These are phyloP conservation scores for Clytia hemisphaerica DNA, from an alignment of 30 jellyfish, hydroid and myxozoan species.

Conservation along the genomic window DNA sequence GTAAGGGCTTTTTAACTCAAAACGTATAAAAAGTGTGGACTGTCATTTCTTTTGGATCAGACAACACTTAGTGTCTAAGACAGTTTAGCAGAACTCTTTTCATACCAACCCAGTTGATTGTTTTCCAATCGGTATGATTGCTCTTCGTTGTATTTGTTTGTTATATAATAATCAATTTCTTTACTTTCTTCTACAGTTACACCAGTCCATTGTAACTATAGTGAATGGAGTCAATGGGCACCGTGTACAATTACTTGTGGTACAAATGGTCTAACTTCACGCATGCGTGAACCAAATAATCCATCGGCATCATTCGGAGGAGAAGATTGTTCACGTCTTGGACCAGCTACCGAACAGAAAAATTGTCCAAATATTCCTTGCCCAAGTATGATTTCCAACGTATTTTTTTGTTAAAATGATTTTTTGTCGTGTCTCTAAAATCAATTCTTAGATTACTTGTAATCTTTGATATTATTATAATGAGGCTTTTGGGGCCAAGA, in stretches of 20 bases:
- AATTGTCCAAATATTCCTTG: constrained; percentile 46
- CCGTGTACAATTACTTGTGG: constrained; percentile 73
- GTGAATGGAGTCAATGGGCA: constrained; percentile 80
- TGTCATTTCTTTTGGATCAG: too few relatives aligned
- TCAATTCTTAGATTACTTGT: too few relatives aligned
- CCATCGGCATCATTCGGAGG: constrained; percentile 93
- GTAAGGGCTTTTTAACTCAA: too few relatives aligned
- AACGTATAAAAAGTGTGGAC: too few relatives aligned
- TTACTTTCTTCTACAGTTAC: constrained; percentile 33
- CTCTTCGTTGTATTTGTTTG: neutral
- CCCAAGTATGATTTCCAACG: constrained; percentile 42
- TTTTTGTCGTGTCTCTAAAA: too few relatives aligned
- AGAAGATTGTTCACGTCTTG: constrained; percentile 60
- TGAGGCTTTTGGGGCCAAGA: too few relatives aligned
- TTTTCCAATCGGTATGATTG: neutral
- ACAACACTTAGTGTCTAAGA: too few relatives aligned
- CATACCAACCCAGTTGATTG: neutral
- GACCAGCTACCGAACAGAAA: constrained; percentile 49
- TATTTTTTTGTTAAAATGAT: neutral
- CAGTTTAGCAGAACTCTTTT: too few relatives aligned
- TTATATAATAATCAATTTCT: too few relatives aligned
- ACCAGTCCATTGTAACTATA: constrained; percentile 66
- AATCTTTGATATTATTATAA: too few relatives aligned
- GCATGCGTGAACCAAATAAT: constrained; percentile 62
- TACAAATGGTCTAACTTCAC: constrained; percentile 63